phyloP scores from a whole-genome alignment of 2,888 invertebrate species.

The Embidobia sp. region DNA sequence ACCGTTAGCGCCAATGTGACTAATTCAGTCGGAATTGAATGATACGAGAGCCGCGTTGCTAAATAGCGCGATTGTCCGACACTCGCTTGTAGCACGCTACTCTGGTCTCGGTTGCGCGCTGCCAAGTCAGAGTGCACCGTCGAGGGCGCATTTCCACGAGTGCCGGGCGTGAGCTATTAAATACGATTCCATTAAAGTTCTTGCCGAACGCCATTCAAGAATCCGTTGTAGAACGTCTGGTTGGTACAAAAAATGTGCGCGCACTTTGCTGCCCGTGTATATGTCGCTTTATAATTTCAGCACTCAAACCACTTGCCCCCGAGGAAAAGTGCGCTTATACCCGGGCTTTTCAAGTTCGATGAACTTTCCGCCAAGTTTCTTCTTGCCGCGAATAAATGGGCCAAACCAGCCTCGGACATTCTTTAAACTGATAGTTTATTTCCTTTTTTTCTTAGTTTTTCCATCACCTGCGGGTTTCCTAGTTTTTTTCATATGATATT shows the following conservation, averaged over 20 bases:
- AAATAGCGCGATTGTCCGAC: too few relatives aligned
- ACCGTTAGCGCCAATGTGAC: too few relatives aligned
- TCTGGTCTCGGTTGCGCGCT: conserved; percentile 4
- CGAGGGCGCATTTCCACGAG: conserved; percentile 25
- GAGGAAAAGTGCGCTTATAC: conserved; percentile 1
- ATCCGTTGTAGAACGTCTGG: background rate
- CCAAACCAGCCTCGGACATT: too few relatives aligned
- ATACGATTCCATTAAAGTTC: conserved; percentile 37
- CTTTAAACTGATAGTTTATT: too few relatives aligned
- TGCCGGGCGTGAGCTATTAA: conserved; percentile 32
- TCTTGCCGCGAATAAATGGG: conserved; percentile 17
- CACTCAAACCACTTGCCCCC: conserved; percentile 25
- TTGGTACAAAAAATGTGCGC: conserved; percentile 12
- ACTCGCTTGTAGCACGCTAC: too few relatives aligned
- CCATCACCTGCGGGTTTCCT: too few relatives aligned
- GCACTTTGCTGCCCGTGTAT: too few relatives aligned
- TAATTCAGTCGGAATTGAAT: too few relatives aligned
- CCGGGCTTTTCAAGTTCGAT: conserved; percentile 32
- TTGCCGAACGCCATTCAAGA: conserved; percentile 27
- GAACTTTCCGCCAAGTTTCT: conserved; percentile 29
- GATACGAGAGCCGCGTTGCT: too few relatives aligned
- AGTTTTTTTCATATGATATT: too few relatives aligned
- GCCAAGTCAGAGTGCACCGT: conserved; percentile 23
- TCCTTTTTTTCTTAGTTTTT: too few relatives aligned
- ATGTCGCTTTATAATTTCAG: conserved; percentile 19